A percentile compares a stretch with the other conserved stretches of the same genome.
Conservation (phyloP, 2,113 vertebrate genomes). For the Chionis minor region DNA sequence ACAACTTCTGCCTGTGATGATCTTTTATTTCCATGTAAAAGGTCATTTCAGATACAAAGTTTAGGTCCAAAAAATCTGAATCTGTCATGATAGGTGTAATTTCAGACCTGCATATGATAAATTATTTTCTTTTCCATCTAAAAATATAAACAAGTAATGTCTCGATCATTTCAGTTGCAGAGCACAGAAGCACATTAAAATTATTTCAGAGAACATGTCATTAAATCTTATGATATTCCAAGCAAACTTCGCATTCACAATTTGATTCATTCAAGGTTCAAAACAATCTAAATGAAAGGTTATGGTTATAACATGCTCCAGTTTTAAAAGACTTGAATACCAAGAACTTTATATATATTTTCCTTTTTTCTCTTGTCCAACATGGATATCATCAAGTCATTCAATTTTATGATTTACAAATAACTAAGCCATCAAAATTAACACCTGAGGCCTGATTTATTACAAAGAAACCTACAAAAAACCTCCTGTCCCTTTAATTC, state of each 20-base stretch:
- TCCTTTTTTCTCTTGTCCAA: neutral
- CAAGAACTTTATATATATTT: neutral
- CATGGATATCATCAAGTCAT: neutral
- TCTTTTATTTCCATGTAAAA: neutral
- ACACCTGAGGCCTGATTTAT: neutral
- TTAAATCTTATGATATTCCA: neutral
- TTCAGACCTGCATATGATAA: neutral
- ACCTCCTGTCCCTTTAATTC: neutral
- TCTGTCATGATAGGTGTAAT: neutral
- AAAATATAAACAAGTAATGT: neutral
- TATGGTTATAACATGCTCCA: neutral
- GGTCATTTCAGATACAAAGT: neutral
- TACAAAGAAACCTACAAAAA: neutral
- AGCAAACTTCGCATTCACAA: neutral
- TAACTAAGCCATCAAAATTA: neutral
- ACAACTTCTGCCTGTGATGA: neutral
- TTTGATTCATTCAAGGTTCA: neutral
- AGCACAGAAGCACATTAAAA: neutral
- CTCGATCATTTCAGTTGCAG: neutral
- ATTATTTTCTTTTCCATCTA: neutral
- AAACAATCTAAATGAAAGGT: neutral
- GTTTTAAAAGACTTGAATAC: neutral
- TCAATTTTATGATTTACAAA: neutral
- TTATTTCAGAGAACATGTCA: neutral
- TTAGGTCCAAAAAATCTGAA: neutral